These are phyloP conservation scores for Rousettus leschenaultii DNA, from an alignment of 2,113 vertebrate species.

Conservation along the genomic window DNA sequence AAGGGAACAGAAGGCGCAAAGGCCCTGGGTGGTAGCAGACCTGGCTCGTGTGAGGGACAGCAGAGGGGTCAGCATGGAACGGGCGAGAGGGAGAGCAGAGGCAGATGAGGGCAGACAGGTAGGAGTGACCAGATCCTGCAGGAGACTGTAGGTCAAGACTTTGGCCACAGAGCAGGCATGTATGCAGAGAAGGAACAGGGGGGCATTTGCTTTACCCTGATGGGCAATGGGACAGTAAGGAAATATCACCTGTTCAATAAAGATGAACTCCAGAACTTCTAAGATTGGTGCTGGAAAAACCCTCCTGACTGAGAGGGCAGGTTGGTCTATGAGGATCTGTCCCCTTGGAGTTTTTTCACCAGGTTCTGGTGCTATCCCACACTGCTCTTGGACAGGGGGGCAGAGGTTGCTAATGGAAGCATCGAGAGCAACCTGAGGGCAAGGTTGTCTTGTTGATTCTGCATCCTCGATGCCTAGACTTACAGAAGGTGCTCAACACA, in stretches of 20 bases:
- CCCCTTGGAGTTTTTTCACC: fast-evolving
- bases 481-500: background rate
- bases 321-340: background rate
- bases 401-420: background rate
- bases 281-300: background rate
- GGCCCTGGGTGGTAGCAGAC: background rate
- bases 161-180: background rate
- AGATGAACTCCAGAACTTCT: background rate
- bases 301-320: background rate
- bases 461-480: background rate
- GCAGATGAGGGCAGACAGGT: background rate
- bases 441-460: background rate
- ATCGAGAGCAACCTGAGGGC: background rate
- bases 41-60: background rate
- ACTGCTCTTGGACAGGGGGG: background rate
- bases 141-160: background rate
- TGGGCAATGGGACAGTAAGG: background rate
- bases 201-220: background rate
- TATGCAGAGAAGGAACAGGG: background rate
- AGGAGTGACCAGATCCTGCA: background rate
- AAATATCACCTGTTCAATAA: background rate
- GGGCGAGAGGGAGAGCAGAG: background rate
- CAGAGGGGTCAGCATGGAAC: background rate
- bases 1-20: background rate
- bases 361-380: background rate